Evolutionary conservation across 64 coral and sea anemone genomes (phyloP).

Genomic region (Montipora cactus): DNA sequence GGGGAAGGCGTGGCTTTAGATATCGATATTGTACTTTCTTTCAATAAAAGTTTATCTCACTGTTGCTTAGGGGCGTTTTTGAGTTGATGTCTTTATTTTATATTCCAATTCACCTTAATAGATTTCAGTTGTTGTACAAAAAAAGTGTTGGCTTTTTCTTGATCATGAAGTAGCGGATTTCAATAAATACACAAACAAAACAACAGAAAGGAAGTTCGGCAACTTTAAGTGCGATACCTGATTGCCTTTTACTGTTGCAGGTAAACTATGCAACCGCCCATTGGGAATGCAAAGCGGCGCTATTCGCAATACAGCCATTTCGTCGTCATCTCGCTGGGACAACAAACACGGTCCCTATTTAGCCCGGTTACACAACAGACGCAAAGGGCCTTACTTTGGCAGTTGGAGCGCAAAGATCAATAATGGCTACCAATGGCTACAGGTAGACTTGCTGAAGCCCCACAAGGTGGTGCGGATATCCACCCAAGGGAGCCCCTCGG

Average conservation of each 20-base stretch:
- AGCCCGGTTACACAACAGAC: constrained; percentile 72
- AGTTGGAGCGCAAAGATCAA: constrained; percentile 61
- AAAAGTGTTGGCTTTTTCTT: no score
- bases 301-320: constrained; percentile 57
- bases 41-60: no score
- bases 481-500: constrained; percentile 59
- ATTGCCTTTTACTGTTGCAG: not conserved
- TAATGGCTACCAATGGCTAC: constrained; percentile 74
- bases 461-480: constrained; percentile 60
- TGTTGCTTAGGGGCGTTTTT: no score
- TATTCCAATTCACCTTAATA: no score
- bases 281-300: constrained; percentile 65
- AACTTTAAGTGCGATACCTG: not conserved
- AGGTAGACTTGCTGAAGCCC: constrained; percentile 48
- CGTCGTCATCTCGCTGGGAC: constrained; percentile 67
- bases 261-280: constrained; percentile 28
- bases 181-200: not conserved
- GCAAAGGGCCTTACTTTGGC: constrained; percentile 45
- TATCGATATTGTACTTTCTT: no score
- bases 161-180: no score
- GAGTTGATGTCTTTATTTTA: no score
- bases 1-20: no score
- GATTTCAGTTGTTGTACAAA: no score
- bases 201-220: not conserved
- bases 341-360: constrained; percentile 54